Evolutionary conservation across 2,888 invertebrate species (phyloP).

Genomic region (Sesia bembeciformis): DNA sequence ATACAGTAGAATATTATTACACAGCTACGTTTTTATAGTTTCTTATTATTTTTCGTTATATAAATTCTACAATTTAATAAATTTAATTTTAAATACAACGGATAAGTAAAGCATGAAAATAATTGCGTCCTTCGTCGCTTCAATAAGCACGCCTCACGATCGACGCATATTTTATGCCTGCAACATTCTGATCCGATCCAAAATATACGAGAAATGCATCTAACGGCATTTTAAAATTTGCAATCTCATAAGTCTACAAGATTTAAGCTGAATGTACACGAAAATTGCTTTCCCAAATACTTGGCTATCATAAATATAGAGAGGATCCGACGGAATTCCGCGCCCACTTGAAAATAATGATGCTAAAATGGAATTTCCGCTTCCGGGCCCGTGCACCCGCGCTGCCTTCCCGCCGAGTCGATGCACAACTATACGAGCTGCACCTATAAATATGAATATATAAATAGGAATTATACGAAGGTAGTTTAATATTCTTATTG

Average conservation of each 20-base stretch:
- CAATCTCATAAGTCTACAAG: background rate
- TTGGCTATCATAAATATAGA: slow-evolving; percentile 22
- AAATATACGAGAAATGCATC: background rate
- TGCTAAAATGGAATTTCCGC: slow-evolving; percentile 44
- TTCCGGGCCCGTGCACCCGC: background rate
- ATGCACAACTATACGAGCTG: slow-evolving; percentile 1
- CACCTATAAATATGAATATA: slow-evolving; percentile 30
- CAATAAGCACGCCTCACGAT: background rate
- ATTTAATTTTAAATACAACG: no score
- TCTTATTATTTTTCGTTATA: no score
- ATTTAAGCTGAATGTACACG: slow-evolving; percentile 1
- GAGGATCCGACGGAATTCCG: slow-evolving; percentile 24
- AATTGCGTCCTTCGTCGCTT: no score
- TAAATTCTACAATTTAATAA: no score
- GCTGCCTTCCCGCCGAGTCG: background rate
- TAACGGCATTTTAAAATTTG: background rate
- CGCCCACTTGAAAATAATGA: slow-evolving; percentile 57
- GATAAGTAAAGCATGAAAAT: no score
- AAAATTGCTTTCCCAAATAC: slow-evolving; percentile 22
- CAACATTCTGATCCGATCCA: background rate
- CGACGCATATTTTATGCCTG: no score
- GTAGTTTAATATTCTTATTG: no score
- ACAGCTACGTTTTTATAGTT: no score
- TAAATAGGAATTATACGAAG: slow-evolving; percentile 30
- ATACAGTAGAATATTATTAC: no score